A percentile compares a stretch with the other conserved stretches of the same genome.
These are phyloP conservation scores for Drosophila simulans DNA, from an alignment of 1,140 invertebrate genomes.

Conservation along the genomic window DNA sequence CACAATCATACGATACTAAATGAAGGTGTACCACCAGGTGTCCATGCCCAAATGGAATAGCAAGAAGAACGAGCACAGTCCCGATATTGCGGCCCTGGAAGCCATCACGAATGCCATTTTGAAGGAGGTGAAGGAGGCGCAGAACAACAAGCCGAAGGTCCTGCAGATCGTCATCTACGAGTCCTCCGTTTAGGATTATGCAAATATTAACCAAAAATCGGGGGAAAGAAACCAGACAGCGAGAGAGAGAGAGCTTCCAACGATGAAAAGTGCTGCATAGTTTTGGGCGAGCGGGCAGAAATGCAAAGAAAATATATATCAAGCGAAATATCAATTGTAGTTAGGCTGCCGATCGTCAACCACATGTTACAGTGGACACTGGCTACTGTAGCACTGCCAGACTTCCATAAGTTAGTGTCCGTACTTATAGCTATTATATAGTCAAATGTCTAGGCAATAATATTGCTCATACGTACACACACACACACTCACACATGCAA, in stretches of 20 bases:
- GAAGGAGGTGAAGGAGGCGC: slow-evolving; percentile 85
- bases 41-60: slow-evolving; percentile 86
- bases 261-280: slow-evolving; percentile 27
- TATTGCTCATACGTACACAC: slow-evolving; percentile 70
- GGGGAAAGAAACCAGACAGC: neutral
- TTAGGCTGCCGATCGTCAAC: slow-evolving; percentile 37
- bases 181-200: slow-evolving; percentile 87
- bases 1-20: neutral
- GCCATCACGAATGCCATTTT: slow-evolving; percentile 90
- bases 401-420: slow-evolving; percentile 61
- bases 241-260: slow-evolving; percentile 34
- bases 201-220: too few relatives aligned
- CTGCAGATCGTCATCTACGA: slow-evolving; percentile 95
- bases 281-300: slow-evolving; percentile 13
- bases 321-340: slow-evolving; percentile 54
- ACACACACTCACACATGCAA: slow-evolving; percentile 9
- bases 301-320: slow-evolving; percentile 15
- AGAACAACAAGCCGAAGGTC: slow-evolving; percentile 86
- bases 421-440: slow-evolving; percentile 51
- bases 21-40: slow-evolving; percentile 64
- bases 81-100: slow-evolving; percentile 90
- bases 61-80: slow-evolving; percentile 85
- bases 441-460: slow-evolving; percentile 72
- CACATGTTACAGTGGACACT: slow-evolving; percentile 30
- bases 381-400: slow-evolving; percentile 39